Evolutionary conservation across 2,797 vertebrate species (phyloP), one percentile per base, ranked within the genome.

Genomic region (Enteromius trimaculatus): DNA sequence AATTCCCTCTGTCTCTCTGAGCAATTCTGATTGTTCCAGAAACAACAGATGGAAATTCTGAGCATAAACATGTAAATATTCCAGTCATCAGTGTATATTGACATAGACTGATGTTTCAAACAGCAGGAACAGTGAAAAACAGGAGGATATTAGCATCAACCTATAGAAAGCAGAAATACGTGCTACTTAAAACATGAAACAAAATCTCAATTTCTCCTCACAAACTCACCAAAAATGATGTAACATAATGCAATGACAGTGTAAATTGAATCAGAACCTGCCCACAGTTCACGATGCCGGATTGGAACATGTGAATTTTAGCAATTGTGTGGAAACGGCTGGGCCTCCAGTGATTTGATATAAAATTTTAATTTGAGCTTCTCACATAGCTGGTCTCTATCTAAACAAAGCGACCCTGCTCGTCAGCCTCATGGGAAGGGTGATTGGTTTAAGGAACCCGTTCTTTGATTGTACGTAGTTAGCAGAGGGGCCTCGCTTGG

Each of bases 21-120:
- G 91, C 90, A 89, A 85, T 84, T 90, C 92, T 94, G 95, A 95
- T 94, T 95, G 93, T 93, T 95, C 93, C 93, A 93, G 92, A 93
- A 94, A 95, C 93, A 94, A 93, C 93, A 94, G 92, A 95, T 95
- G 94, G 94, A 95, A 95, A 95, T 93, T 93, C 89, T 94, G 92
- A 95, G 91, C 76, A 91, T 93, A 95, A 95, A 95, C 93, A 95
- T 92, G 92, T 94, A 95, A 95, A 95, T 94, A 94, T 90, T 88
- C 87, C 92, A 92, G 90, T 88, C 93, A 90, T 93, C 91, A 88
- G 89, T 88, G 86, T 47, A 42, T 81, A 72, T 80, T 65, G 65
- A 81, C 75, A 80, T 64, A 81, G 64, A 49, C 55, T 29, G 53
- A 81, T 66, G 75, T 81, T 66, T 77, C 65, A 68, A 71, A 58